Evolutionary conservation across 1,140 invertebrate species (phyloP).

Genomic region (Achroia grisella): DNA sequence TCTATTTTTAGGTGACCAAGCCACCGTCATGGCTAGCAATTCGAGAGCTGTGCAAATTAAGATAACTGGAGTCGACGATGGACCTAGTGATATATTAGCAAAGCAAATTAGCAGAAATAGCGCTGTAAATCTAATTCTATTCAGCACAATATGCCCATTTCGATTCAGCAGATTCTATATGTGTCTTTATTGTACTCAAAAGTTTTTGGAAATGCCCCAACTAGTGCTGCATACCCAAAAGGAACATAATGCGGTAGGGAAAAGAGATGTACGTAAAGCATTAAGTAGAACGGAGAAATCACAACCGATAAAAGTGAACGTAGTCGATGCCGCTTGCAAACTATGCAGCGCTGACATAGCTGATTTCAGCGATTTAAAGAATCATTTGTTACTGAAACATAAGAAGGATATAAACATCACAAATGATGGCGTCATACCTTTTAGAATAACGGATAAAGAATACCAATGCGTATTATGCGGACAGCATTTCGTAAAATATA

Average conservation of each 20-base stretch:
- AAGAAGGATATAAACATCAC: not conserved
- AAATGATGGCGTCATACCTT: slow-evolving; percentile 7
- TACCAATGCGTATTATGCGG: slow-evolving; percentile 20
- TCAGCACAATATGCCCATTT: slow-evolving; percentile 1
- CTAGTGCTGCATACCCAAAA: not conserved
- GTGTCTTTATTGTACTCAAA: not conserved
- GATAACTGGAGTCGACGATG: not conserved
- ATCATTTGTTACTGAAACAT: slow-evolving; percentile 1
- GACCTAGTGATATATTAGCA: not conserved
- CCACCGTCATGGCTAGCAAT: too few species aligned
- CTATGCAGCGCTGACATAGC: not conserved
- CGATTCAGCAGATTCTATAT: not conserved
- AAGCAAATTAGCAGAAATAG: not conserved
- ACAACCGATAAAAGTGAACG: not conserved
- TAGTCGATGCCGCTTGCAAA: not conserved
- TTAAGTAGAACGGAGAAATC: not conserved
- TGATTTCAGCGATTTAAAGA: slow-evolving; percentile 1
- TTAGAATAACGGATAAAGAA: not conserved
- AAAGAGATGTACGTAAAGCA: not conserved
- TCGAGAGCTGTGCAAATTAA: too few species aligned
- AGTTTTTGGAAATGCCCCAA: not conserved
- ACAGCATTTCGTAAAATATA: slow-evolving; percentile 24
- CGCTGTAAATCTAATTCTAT: not conserved
- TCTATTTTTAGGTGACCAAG: too few species aligned
- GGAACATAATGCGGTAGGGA: not conserved